phyloP scores from a whole-genome alignment of 2,797 vertebrate genomes.

The Rhynchonycteris naso region DNA sequence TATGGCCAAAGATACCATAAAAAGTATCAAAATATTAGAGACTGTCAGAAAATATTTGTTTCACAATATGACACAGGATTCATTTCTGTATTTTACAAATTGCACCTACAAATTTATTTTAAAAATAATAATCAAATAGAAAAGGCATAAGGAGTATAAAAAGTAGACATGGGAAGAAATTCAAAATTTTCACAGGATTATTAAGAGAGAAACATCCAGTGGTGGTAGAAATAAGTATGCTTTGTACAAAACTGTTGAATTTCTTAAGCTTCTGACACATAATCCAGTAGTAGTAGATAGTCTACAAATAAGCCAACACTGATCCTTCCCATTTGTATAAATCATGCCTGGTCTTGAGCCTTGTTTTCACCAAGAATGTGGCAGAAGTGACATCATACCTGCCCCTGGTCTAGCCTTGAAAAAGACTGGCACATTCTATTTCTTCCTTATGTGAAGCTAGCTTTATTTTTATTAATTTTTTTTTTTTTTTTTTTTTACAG shows the following conservation, averaged over 20 bases:
- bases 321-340: neutral
- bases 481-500: too few species aligned
- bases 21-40: neutral
- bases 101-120: neutral
- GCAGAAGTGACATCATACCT: neutral
- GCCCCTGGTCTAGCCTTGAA: neutral
- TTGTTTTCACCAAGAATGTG: neutral
- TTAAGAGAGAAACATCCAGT: neutral
- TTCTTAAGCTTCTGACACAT: neutral
- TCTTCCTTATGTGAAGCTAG: neutral
- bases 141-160: neutral
- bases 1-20: neutral
- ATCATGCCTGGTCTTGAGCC: neutral
- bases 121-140: neutral
- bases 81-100: neutral
- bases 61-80: neutral
- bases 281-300: neutral
- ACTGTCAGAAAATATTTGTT: slow-evolving; percentile 5
- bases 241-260: neutral
- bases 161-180: neutral
- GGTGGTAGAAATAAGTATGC: neutral
- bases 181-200: neutral
- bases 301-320: neutral
- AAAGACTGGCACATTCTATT: neutral
- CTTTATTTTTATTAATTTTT: too few species aligned